Conservation (phyloP, 2,113 vertebrate species). For the Notothenia coriiceps region DNA sequence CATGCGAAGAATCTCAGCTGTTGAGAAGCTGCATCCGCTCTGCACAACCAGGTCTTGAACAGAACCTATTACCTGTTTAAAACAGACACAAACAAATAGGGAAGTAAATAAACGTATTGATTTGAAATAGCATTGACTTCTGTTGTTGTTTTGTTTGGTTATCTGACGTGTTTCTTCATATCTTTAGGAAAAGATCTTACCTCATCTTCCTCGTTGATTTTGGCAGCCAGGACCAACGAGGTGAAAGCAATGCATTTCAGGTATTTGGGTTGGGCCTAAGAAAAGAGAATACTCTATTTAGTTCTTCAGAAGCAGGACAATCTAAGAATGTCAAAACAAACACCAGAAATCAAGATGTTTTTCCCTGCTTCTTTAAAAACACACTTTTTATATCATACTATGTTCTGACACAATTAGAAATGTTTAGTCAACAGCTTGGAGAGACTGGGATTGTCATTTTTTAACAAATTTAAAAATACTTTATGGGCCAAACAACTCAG, state of each 20-base stretch:
- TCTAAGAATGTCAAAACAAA: background rate
- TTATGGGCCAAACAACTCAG: too few relatives aligned
- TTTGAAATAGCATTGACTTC: slow-evolving; percentile 44
- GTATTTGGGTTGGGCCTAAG: slow-evolving; percentile 85
- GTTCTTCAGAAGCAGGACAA: background rate
- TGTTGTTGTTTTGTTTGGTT: background rate
- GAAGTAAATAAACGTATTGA: slow-evolving; percentile 80
- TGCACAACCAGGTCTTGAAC: slow-evolving; percentile 86
- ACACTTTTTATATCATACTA: too few relatives aligned
- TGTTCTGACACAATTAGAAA: too few relatives aligned
- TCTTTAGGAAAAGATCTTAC: slow-evolving; percentile 48
- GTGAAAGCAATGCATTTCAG: slow-evolving; percentile 84
- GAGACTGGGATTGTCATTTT: too few relatives aligned
- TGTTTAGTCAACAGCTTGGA: too few relatives aligned
- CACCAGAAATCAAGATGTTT: background rate
- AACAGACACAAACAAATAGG: slow-evolving; percentile 77
- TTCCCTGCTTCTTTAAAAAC: too few relatives aligned
- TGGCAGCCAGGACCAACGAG: slow-evolving; percentile 87
- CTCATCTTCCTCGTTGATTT: slow-evolving; percentile 89
- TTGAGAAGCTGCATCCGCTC: slow-evolving; percentile 87
- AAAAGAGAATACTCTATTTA: background rate
- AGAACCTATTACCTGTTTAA: slow-evolving; percentile 88
- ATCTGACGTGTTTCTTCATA: background rate
- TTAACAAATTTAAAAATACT: too few relatives aligned
- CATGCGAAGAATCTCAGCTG: slow-evolving; percentile 90